phyloP scores from a whole-genome alignment of 2,113 vertebrate genomes.

The Apeltes quadracus region DNA sequence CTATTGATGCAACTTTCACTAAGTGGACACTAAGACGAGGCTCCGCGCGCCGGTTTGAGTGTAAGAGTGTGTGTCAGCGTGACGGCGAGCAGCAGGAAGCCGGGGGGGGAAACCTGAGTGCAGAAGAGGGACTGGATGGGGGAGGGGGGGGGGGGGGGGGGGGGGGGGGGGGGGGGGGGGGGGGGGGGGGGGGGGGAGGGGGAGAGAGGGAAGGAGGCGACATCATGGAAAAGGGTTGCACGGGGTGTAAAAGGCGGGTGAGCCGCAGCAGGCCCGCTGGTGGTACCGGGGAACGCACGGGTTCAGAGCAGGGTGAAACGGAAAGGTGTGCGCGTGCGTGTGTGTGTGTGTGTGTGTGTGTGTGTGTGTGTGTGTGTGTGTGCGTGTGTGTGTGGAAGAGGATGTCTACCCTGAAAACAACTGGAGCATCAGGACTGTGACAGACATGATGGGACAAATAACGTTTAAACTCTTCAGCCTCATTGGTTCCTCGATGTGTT shows the following conservation, averaged over 20 bases:
- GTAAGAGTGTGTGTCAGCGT: constrained; percentile 63
- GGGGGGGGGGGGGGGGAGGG: constrained; percentile 1
- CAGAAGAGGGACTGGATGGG: constrained; percentile 38
- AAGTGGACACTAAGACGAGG: not conserved
- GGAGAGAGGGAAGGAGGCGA: not conserved
- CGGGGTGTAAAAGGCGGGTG: constrained; percentile 35
- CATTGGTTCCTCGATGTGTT: constrained; percentile 1
- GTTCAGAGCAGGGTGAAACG: constrained; percentile 73
- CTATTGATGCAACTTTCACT: not conserved
- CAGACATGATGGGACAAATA: constrained; percentile 29
- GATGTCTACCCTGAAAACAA: constrained; percentile 54
- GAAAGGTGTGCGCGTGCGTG: constrained; percentile 55
- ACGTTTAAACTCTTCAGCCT: not conserved
- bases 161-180: constrained; percentile 12
- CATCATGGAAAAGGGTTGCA: constrained; percentile 26
- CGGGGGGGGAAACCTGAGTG: constrained; percentile 71
- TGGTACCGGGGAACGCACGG: constrained; percentile 43
- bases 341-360: constrained; percentile 30
- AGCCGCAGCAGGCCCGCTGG: not conserved
- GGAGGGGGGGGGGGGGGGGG: constrained; percentile 4
- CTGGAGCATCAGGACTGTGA: not conserved
- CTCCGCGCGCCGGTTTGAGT: constrained; percentile 44
- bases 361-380: constrained; percentile 42
- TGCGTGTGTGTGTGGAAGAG: constrained; percentile 24
- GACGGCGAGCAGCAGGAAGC: constrained; percentile 66